Base-by-base conservation (phyloP, 2,113 vertebrate species). In the Oenanthe oenanthe region DNA sequence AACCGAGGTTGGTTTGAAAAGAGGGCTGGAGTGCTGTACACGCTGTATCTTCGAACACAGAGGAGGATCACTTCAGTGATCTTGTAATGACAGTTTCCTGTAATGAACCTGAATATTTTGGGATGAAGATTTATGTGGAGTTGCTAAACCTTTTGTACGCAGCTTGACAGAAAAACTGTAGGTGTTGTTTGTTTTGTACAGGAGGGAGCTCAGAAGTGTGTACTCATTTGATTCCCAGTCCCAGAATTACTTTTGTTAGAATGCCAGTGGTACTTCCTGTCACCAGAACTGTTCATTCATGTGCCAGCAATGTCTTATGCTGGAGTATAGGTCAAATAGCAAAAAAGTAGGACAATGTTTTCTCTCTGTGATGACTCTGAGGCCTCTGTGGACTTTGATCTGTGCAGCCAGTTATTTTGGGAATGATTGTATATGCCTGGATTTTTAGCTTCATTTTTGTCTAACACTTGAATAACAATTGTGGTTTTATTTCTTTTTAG, bases 401-500 rank as follows among this genome's bases (percentile, higher is more conserved):
- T 74, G 6, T 82, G 48, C 22, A 66, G 11, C 17, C 22, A 56
- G 6, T 78, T 6, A 36, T 77, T 50, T 61, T 85, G 65, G 58
- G 88, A 72, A 68, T 58, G 12, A 26, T 4, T 63, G 31, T 26
- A 7, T 16, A 7, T 86, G 58, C 18, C 42, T 72, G 42, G 12
- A 54, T 85, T 79, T 87, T 87, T 75, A 50, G 17, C 21, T 76
- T 90, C 0, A 5, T 79, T 88, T 93, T 32, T 42, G 8, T n/a
- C 68, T 48, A 28, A 26, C 4, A 4, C 72, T 88, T 95, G 65
- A 50, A 43, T 82, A 47, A 25, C 80, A 54, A 62, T n/a, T 89
- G 36, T 86, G n/a, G 40, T 80, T 96, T 75, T 93, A 51, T 93
- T 87, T 36, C 82, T 96, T 98, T 96, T 66, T 97, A 99, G 99